Base-by-base conservation (phyloP, 2,797 vertebrate species). In the Melanotaenia pygmaea region DNA sequence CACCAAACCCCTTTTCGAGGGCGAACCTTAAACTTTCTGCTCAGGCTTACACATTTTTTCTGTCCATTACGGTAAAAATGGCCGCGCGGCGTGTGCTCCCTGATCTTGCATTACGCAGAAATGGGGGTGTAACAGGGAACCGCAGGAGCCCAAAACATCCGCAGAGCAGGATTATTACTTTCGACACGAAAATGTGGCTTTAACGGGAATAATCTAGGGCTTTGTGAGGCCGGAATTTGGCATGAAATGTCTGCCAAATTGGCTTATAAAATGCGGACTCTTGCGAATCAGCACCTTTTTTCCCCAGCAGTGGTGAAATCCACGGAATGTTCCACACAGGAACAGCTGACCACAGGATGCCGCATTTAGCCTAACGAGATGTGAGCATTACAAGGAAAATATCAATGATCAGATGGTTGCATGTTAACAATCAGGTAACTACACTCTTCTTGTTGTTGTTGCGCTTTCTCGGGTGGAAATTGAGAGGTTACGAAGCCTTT, bases 371-470 rank as follows among this genome's bases (percentile, higher is more conserved):
- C 91, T 90, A 81, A 88, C 90, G 93, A 92, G 87, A 95, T 94
- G 93, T 93, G 94, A 93, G 85, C 89, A 86, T 90, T 90, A 80
- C 83, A 77, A 85, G 90, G 88, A 59, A 88, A 90, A 90, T 80
- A 91, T 77, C 86, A 81, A 78, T 72, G 89, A 89, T 91, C 89
- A 80, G 90, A 94, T 93, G 92, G 88, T 83, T 88, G 89, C 93
- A 90, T 66, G 89, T 87, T 94, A 94, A 93, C 92, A 94, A 94
- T 94, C 95, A 95, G 94, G 95, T 95, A 94, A 92, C 63, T 50
- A 70, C 70, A 38, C 54, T 59, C 58, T 68, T 78, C 35, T 30
- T 86, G 62, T 70, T 74, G 28, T 63, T 63, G n/a, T 75, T 71
- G 56, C 53, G 50, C 76, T 32, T 63, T 67, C 74, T 84, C 54